phyloP scores from a whole-genome alignment of 2,113 vertebrate species.

The Columba janthina region DNA sequence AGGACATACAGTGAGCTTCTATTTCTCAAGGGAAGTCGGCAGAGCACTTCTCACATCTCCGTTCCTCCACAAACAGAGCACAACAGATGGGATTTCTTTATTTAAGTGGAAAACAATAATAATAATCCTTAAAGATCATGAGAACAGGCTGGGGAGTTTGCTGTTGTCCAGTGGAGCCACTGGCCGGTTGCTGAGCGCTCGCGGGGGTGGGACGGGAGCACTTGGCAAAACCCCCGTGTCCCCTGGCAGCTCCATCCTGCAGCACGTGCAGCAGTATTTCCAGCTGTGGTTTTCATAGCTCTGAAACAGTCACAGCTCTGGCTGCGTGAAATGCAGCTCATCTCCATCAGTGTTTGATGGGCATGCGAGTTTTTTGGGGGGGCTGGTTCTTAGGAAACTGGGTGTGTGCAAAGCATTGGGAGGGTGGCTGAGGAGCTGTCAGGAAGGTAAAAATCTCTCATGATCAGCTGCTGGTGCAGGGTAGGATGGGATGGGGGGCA shows the following conservation, averaged over 20 bases:
- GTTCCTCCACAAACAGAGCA: not conserved
- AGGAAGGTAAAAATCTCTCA: not conserved
- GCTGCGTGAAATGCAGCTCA: not conserved
- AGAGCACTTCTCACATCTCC: not conserved
- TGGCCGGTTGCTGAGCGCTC: not conserved
- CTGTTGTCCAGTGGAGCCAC: not conserved
- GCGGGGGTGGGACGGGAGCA: not conserved
- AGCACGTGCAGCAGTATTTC: conserved; percentile 4
- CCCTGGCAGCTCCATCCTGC: not conserved
- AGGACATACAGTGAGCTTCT: not conserved
- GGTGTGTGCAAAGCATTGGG: rapidly evolving
- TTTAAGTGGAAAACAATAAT: not conserved
- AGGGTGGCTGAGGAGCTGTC: not conserved
- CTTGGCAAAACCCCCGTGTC: not conserved
- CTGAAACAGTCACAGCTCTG: not conserved
- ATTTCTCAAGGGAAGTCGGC: not conserved
- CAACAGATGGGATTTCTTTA: not conserved
- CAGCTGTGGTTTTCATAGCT: not conserved
- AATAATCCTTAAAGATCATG: not conserved
- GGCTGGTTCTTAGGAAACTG: not conserved
- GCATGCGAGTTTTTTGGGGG: not conserved
- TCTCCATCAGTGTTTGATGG: rapidly evolving
- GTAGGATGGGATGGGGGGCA: not conserved
- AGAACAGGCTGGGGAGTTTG: rapidly evolving
- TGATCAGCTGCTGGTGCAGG: not conserved